phyloP scores from a whole-genome alignment of 2,888 invertebrate species.

The Rhogogaster chlorosoma region DNA sequence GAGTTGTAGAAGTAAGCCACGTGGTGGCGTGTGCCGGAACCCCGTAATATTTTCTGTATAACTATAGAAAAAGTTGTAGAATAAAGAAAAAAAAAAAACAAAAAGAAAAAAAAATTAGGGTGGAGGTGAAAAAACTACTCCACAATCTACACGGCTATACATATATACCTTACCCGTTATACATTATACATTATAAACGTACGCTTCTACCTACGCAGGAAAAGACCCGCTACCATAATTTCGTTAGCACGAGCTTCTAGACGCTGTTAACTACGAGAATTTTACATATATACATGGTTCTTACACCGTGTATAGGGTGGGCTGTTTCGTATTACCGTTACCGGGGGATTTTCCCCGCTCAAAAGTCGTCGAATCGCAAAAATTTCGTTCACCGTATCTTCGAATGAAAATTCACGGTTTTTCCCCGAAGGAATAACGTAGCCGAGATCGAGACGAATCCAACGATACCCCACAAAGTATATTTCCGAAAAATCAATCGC shows the following conservation, averaged over 20 bases:
- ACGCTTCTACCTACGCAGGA: conserved; percentile 14
- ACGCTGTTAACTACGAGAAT: not conserved
- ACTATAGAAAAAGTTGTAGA: not conserved
- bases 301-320: not conserved
- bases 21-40: conserved; percentile 40
- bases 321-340: not conserved
- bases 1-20: not conserved
- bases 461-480: conserved; percentile 29
- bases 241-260: conserved; percentile 8
- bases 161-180: not conserved
- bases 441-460: conserved; percentile 2
- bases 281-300: not conserved
- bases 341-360: not conserved
- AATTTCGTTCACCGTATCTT: not conserved
- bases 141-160: not conserved
- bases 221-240: conserved; percentile 29
- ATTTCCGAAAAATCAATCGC: not conserved
- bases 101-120: not conserved
- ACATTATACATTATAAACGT: conserved; percentile 4
- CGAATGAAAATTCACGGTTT: not conserved
- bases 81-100: not conserved
- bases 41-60: conserved; percentile 26
- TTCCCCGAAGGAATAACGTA: not conserved
- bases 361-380: not conserved
- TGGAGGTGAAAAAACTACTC: not conserved